Percentiles rank a stretch among this genome's conserved stretches.
Conservation (phyloP, 2,113 vertebrate species). For the Gopherus evgoodei region DNA sequence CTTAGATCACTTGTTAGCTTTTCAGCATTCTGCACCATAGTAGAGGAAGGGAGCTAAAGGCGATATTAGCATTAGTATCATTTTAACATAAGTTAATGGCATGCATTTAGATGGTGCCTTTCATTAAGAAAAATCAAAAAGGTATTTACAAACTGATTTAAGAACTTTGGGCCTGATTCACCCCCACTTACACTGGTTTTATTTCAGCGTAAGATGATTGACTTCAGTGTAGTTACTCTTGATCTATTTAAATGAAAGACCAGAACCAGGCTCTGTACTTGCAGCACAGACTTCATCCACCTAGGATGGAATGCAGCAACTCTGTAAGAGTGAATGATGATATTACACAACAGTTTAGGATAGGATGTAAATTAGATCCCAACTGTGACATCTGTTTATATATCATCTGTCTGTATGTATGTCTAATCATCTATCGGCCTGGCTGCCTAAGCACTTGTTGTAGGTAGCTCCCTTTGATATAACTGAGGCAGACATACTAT, state of each 20-base stretch:
- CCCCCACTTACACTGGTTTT: background rate
- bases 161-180: constrained; percentile 13
- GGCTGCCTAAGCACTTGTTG: background rate
- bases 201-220: background rate
- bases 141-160: background rate
- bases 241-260: background rate
- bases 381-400: background rate
- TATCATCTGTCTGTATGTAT: background rate
- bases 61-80: background rate
- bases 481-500: background rate
- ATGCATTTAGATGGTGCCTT: constrained; percentile 23
- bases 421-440: background rate
- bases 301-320: background rate
- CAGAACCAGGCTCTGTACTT: background rate
- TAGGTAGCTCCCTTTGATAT: background rate
- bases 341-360: background rate
- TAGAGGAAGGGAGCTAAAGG: background rate
- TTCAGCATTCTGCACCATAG: background rate
- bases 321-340: background rate
- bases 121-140: background rate
- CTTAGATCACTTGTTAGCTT: background rate
- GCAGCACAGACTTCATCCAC: background rate
- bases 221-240: background rate
- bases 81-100: constrained; percentile 20
- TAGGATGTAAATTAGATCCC: background rate